These are phyloP conservation scores for Ceramica pisi DNA, from an alignment of 2,888 invertebrate genomes.

Conservation along the genomic window DNA sequence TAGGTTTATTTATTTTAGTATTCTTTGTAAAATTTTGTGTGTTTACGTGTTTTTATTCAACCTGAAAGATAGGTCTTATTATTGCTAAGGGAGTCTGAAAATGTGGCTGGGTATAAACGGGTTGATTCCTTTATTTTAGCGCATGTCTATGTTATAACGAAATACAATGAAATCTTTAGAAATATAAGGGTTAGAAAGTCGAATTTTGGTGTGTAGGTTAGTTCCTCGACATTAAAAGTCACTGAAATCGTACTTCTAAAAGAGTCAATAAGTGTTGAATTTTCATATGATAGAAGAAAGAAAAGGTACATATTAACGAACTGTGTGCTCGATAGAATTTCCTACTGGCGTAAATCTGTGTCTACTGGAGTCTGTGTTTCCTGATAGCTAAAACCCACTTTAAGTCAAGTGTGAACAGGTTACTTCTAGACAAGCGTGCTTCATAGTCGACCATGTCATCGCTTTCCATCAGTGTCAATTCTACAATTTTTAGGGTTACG, in stretches of 20 bases:
- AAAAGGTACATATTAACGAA: neutral
- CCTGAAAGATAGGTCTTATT: neutral
- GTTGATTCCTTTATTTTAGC: neutral
- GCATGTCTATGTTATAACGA: neutral
- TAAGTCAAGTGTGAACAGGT: too few relatives aligned
- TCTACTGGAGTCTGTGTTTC: too few relatives aligned
- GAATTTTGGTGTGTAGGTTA: rapidly evolving
- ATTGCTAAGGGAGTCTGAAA: neutral
- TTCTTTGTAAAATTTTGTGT: neutral
- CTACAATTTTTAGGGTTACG: too few relatives aligned
- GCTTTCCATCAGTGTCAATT: too few relatives aligned
- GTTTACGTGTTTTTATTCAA: neutral
- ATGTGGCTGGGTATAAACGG: neutral
- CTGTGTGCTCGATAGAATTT: neutral
- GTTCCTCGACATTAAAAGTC: neutral
- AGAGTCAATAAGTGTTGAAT: neutral
- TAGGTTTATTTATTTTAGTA: slow-evolving; percentile 2
- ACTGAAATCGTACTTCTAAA: neutral
- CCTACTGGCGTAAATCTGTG: neutral
- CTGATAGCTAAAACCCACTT: too few relatives aligned
- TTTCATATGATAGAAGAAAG: neutral
- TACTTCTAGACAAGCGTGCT: too few relatives aligned
- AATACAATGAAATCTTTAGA: neutral
- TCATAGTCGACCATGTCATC: too few relatives aligned
- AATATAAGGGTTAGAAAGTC: neutral